A percentile compares a stretch with the other conserved stretches of the same genome.
These are phyloP conservation scores for Brachyptera putata DNA, from an alignment of 2,888 invertebrate genomes.

Conservation along the genomic window DNA sequence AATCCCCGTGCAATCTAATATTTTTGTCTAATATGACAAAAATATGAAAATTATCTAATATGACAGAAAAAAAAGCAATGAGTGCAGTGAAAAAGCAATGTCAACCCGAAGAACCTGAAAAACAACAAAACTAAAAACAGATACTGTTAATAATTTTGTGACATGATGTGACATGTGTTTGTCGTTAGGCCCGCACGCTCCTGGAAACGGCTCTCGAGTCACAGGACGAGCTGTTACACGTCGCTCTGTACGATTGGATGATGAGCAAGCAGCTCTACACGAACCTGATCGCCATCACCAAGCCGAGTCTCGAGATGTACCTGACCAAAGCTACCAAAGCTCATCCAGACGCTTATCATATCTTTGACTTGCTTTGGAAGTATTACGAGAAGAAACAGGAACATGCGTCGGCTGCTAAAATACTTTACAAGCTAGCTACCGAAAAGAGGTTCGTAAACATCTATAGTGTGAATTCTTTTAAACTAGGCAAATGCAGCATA, in stretches of 20 bases:
- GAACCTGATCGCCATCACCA: constrained; percentile 63
- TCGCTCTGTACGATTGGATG: constrained; percentile 91
- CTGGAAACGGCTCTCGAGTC: constrained; percentile 47
- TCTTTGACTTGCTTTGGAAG: constrained; percentile 89
- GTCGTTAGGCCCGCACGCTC: too few species aligned
- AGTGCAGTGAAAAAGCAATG: too few species aligned
- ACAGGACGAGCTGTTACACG: constrained; percentile 84
- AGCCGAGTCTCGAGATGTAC: constrained; percentile 72
- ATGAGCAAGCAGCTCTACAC: constrained; percentile 67
- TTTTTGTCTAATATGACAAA: too few species aligned
- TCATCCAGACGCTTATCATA: constrained; percentile 55
- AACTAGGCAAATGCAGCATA: too few species aligned
- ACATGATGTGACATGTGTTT: too few species aligned
- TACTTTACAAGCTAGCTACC: constrained; percentile 82
- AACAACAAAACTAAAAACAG: too few species aligned
- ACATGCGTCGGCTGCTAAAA: constrained; percentile 87
- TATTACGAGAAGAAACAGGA: constrained; percentile 91
- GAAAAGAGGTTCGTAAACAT: constrained; percentile 59
- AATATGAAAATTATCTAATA: too few species aligned
- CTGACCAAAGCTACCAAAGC: constrained; percentile 50
- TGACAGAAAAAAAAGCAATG: too few species aligned
- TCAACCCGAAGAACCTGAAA: too few species aligned
- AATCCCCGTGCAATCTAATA: too few species aligned
- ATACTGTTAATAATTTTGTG: too few species aligned
- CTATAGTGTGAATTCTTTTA: too few species aligned